Evolutionary conservation across 2,888 invertebrate species (phyloP).

Genomic region (Clusia tigrina): DNA sequence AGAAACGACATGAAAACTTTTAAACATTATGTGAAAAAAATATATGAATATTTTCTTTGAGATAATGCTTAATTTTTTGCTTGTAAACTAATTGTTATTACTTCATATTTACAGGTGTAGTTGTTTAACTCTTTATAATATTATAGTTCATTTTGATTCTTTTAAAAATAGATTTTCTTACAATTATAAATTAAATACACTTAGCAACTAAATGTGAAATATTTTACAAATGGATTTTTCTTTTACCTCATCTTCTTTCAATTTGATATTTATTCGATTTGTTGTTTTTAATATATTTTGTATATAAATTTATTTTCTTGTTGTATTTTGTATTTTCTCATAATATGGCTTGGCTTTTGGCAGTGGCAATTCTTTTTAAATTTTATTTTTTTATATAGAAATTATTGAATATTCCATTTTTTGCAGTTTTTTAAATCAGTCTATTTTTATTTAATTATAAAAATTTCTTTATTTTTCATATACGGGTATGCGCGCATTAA

Average conservation of each 20-base stretch:
- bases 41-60: neutral
- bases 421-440: constrained; percentile 48
- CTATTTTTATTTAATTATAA: constrained; percentile 47
- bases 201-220: constrained; percentile 41
- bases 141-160: constrained; percentile 21
- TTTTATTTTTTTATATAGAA: constrained; percentile 27
- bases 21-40: too few species aligned
- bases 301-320: constrained; percentile 25
- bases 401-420: constrained; percentile 24
- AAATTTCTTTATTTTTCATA: constrained; percentile 27
- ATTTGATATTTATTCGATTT: constrained; percentile 25
- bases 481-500: constrained; percentile 28
- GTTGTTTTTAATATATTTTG: constrained; percentile 34
- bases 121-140: constrained; percentile 10
- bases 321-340: constrained; percentile 26
- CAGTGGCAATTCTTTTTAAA: constrained; percentile 41
- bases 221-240: constrained; percentile 56
- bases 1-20: too few species aligned
- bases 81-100: neutral
- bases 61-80: neutral
- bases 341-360: constrained; percentile 42
- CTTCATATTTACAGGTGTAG: neutral
- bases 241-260: constrained; percentile 14
- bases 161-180: too few species aligned
- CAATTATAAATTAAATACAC: constrained; percentile 17